Conservation (phyloP, 2,797 vertebrate species). For the Thripadectes ignobilis region DNA sequence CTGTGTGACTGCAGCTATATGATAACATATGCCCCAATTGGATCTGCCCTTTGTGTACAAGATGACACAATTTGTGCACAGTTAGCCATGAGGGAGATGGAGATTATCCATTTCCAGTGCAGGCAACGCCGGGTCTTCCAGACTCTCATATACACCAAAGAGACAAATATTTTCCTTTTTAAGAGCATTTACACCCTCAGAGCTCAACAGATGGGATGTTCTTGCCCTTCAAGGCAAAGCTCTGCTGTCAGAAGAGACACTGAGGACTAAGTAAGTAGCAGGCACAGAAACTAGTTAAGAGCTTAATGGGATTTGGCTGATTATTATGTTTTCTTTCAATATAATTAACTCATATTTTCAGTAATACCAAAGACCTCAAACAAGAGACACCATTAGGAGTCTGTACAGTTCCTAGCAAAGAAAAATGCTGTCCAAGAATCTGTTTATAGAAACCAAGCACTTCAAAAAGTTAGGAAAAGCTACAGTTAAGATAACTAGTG, state of each 20-base stretch:
- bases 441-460: background rate
- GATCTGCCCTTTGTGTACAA: slow-evolving; percentile 46
- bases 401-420: background rate
- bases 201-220: slow-evolving; percentile 39
- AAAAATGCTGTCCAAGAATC: background rate
- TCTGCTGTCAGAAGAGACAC: slow-evolving; percentile 18
- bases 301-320: slow-evolving; percentile 19
- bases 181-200: background rate
- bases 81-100: slow-evolving; percentile 46
- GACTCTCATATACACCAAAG: background rate
- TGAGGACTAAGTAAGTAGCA: background rate
- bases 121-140: background rate
- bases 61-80: slow-evolving; percentile 43
- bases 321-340: background rate
- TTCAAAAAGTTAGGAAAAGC: background rate
- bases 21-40: slow-evolving; percentile 47
- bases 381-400: background rate
- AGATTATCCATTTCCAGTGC: slow-evolving; percentile 30
- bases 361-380: background rate
- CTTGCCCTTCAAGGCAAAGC: slow-evolving; percentile 41
- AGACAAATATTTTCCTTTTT: slow-evolving; percentile 8
- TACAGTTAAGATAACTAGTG: background rate
- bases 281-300: background rate
- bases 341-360: background rate
- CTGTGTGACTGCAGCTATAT: slow-evolving; percentile 48